Evolutionary conservation across 2,113 vertebrate genomes (phyloP).

Genomic region (Bettongia penicillata): DNA sequence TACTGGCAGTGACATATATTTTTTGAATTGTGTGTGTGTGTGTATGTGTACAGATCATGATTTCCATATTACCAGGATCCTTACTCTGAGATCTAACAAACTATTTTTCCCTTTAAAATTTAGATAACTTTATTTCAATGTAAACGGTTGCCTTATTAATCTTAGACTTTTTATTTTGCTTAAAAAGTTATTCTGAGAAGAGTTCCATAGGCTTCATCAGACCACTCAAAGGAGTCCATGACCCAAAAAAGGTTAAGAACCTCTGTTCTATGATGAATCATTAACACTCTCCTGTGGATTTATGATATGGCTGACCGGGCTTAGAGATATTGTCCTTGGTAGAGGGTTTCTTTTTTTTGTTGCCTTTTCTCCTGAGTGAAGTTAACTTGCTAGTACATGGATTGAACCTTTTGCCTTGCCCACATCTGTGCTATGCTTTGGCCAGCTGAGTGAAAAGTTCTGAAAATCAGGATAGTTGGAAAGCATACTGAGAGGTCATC

Average conservation of each 20-base stretch:
- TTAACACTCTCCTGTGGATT: accelerated
- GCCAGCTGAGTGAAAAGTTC: neutral
- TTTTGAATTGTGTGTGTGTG: neutral
- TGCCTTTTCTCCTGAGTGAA: neutral
- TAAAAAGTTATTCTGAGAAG: neutral
- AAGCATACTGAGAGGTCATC: neutral
- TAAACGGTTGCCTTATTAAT: neutral
- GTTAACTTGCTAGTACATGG: neutral
- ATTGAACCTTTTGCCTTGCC: neutral
- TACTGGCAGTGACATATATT: neutral
- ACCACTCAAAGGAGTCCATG: neutral
- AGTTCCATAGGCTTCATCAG: neutral
- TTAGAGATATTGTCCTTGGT: neutral
- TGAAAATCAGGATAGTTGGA: neutral
- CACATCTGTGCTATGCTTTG: neutral
- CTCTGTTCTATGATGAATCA: neutral
- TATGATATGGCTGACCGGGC: neutral
- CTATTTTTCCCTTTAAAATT: neutral
- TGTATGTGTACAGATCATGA: neutral
- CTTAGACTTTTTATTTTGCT: neutral
- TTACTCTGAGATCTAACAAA: neutral
- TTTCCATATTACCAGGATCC: neutral
- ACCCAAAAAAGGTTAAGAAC: conserved; percentile 1
- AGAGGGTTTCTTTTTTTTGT: neutral
- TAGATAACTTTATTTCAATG: neutral